A percentile compares a stretch with the other conserved stretches of the same genome.
Conservation (phyloP, 2,888 invertebrate genomes). For the Perizoma flavofasciatum region DNA sequence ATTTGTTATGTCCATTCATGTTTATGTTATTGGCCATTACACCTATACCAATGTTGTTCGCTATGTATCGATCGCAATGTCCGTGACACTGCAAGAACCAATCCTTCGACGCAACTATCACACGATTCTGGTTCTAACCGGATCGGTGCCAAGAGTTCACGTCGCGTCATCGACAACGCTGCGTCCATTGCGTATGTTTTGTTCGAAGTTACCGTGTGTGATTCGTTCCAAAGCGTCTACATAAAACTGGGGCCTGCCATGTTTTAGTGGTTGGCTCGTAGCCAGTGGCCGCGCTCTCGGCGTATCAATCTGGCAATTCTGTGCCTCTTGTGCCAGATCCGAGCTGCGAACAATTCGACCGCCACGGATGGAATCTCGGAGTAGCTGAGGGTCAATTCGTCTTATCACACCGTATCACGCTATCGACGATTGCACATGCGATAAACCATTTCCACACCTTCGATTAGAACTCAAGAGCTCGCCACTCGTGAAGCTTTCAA, state of each 20-base stretch:
- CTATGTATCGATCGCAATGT: slow-evolving; percentile 47
- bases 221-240: slow-evolving; percentile 51
- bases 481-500: slow-evolving; percentile 18
- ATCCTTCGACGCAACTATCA: slow-evolving; percentile 46
- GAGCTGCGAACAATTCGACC: slow-evolving; percentile 46
- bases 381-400: slow-evolving; percentile 40
- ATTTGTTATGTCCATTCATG: slow-evolving; percentile 11
- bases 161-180: slow-evolving; percentile 43
- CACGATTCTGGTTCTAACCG: slow-evolving; percentile 44
- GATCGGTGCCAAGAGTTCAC: slow-evolving; percentile 42
- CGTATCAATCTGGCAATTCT: slow-evolving; percentile 59
- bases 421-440: slow-evolving; percentile 39
- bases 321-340: slow-evolving; percentile 30
- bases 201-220: slow-evolving; percentile 45
- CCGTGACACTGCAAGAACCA: slow-evolving; percentile 52
- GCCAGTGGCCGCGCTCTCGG: slow-evolving; percentile 58
- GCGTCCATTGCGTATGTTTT: slow-evolving; percentile 43
- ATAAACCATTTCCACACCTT: slow-evolving; percentile 28
- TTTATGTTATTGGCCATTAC: slow-evolving; percentile 25
- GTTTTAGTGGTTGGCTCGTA: slow-evolving; percentile 67
- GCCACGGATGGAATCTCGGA: slow-evolving; percentile 43
- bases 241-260: slow-evolving; percentile 53
- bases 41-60: slow-evolving; percentile 51
- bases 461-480: slow-evolving; percentile 22
- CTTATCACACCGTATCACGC: slow-evolving; percentile 45